Evolutionary conservation across 2,888 invertebrate species (phyloP).

Genomic region (Phalera bucephala): DNA sequence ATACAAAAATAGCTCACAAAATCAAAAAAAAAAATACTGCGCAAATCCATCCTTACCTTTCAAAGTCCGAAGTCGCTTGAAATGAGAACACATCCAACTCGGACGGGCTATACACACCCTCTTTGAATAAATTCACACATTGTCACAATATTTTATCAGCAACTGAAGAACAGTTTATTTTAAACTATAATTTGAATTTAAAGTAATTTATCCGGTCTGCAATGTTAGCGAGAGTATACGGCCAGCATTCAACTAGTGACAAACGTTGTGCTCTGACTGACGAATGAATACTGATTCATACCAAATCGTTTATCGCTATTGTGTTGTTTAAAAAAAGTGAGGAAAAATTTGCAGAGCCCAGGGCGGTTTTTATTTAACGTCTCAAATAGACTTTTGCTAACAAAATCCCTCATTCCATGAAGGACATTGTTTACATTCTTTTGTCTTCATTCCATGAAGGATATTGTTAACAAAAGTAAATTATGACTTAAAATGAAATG

Average conservation of each 20-base stretch:
- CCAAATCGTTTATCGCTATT: conserved; percentile 28
- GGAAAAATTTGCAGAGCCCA: too few relatives aligned
- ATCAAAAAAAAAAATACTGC: too few relatives aligned
- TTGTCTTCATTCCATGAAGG: too few relatives aligned
- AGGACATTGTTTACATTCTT: too few relatives aligned
- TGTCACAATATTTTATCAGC: conserved; percentile 14
- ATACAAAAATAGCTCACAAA: too few relatives aligned
- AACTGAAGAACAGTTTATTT: conserved; percentile 19
- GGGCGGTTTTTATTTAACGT: too few relatives aligned
- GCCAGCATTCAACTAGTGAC: conserved; percentile 22
- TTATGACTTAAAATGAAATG: too few relatives aligned
- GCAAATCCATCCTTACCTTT: neutral
- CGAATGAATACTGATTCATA: conserved; percentile 31
- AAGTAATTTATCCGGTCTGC: conserved; percentile 23
- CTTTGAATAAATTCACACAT: neutral
- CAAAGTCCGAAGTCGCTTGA: neutral
- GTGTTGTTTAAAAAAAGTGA: too few relatives aligned
- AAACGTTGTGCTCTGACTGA: conserved; percentile 24
- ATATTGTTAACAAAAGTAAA: too few relatives aligned
- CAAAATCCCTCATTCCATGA: too few relatives aligned
- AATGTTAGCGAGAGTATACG: conserved; percentile 15
- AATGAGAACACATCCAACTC: neutral
- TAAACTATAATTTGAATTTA: conserved; percentile 18
- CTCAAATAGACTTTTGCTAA: too few relatives aligned
- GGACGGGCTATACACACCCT: neutral